Evolutionary conservation across 2,797 vertebrate species (phyloP).

Genomic region (Tenualosa ilisha): DNA sequence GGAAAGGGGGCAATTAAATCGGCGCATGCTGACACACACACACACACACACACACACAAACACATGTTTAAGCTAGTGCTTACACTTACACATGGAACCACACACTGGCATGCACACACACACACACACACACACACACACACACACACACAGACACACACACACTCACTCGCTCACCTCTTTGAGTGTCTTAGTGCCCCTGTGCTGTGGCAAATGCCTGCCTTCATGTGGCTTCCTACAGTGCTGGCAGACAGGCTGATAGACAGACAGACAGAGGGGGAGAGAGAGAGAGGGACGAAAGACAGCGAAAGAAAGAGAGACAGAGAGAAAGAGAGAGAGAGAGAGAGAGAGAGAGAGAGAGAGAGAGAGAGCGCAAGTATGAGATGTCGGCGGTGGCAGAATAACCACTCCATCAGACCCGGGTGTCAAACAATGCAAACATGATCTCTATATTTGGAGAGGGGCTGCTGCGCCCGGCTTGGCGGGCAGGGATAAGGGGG

Average conservation of each 20-base stretch:
- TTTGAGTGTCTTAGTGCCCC: conserved; percentile 35
- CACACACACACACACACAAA: neutral
- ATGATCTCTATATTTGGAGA: conserved; percentile 68
- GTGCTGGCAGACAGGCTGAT: neutral
- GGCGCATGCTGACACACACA: conserved; percentile 46
- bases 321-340: neutral
- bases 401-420: conserved; percentile 61
- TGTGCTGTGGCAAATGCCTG: conserved; percentile 44
- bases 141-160: conserved; percentile 19
- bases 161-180: conserved; percentile 22
- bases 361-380: neutral
- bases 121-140: conserved; percentile 1
- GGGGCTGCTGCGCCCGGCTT: conserved; percentile 50
- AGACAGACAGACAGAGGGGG: neutral
- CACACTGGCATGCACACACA: neutral
- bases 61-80: neutral
- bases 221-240: conserved; percentile 54
- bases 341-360: neutral
- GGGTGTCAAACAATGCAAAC: conserved; percentile 66
- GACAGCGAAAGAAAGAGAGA: neutral
- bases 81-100: neutral
- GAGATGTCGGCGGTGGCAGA: conserved; percentile 44
- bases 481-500: conserved; percentile 42
- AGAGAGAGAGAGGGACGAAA: neutral
- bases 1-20: conserved; percentile 53